Conservation (phyloP, 2,888 invertebrate species). For the Halocaridina rubra region DNA sequence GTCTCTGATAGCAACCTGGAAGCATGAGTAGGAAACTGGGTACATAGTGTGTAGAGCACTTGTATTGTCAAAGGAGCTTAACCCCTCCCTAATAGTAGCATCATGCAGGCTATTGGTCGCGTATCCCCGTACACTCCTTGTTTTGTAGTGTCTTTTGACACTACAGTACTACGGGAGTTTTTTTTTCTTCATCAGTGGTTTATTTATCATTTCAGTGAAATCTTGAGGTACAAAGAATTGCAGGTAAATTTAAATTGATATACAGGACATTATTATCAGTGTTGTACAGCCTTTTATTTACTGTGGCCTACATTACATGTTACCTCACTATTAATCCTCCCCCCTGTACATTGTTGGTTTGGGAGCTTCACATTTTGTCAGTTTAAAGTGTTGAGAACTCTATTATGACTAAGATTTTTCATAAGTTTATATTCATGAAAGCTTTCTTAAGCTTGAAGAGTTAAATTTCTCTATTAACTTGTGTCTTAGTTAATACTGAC, state of each 20-base stretch:
- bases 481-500: too few relatives aligned
- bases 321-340: slow-evolving; percentile 9
- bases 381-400: too few relatives aligned
- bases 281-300: slow-evolving; percentile 57
- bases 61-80: slow-evolving; percentile 14
- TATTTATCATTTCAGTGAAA: slow-evolving; percentile 56
- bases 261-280: slow-evolving; percentile 58
- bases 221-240: slow-evolving; percentile 61
- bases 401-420: too few relatives aligned
- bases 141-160: slow-evolving; percentile 38
- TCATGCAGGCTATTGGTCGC: slow-evolving; percentile 19
- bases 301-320: slow-evolving; percentile 51
- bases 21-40: slow-evolving; percentile 42
- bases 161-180: not conserved
- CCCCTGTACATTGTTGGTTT: not conserved
- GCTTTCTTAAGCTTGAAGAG: too few relatives aligned
- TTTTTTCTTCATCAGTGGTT: not conserved
- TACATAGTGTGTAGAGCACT: slow-evolving; percentile 31
- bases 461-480: too few relatives aligned
- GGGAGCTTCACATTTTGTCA: too few relatives aligned
- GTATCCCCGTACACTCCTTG: slow-evolving; percentile 46
- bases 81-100: slow-evolving; percentile 20
- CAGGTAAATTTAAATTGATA: slow-evolving; percentile 59
- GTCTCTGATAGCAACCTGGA: slow-evolving; percentile 23
- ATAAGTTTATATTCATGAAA: too few relatives aligned